Evolutionary conservation across 2,888 invertebrate genomes (phyloP).

Genomic region (Calameuta filiformis): DNA sequence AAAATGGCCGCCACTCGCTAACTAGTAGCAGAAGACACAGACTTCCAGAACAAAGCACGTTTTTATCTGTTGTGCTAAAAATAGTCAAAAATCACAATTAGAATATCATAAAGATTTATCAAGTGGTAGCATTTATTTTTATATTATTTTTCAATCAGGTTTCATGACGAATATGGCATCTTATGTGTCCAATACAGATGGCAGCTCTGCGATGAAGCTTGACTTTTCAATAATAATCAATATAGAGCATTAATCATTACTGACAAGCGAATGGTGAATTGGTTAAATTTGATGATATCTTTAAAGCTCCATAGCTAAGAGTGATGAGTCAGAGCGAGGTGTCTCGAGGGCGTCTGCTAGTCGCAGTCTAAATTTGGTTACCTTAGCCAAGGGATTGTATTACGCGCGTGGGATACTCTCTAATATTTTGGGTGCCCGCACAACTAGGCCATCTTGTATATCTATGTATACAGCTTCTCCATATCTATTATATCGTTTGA

Average conservation of each 20-base stretch:
- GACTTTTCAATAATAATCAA: not conserved
- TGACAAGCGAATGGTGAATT: not conserved
- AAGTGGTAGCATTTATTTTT: not conserved
- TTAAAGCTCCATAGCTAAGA: conserved; percentile 29
- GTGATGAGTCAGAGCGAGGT: conserved; percentile 32
- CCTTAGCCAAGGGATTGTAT: conserved; percentile 60
- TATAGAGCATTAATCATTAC: not conserved
- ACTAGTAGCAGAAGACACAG: not conserved
- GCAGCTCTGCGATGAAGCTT: not conserved
- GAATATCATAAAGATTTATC: not conserved
- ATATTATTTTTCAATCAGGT: not conserved
- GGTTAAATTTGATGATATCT: conserved; percentile 7
- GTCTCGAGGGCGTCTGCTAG: conserved; percentile 63
- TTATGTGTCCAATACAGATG: not conserved
- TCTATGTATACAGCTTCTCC: conserved; percentile 24
- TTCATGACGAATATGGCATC: not conserved
- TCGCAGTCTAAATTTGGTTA: conserved; percentile 64
- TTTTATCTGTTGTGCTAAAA: not conserved
- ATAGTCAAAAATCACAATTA: not conserved
- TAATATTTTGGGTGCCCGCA: conserved; percentile 46
- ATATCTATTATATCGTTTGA: not conserved
- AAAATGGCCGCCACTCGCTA: not conserved
- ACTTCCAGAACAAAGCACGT: not conserved
- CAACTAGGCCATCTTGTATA: conserved; percentile 46
- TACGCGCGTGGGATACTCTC: conserved; percentile 60